Base-by-base conservation (phyloP, 2,888 invertebrate species). In the Gastrophysa polygoni region DNA sequence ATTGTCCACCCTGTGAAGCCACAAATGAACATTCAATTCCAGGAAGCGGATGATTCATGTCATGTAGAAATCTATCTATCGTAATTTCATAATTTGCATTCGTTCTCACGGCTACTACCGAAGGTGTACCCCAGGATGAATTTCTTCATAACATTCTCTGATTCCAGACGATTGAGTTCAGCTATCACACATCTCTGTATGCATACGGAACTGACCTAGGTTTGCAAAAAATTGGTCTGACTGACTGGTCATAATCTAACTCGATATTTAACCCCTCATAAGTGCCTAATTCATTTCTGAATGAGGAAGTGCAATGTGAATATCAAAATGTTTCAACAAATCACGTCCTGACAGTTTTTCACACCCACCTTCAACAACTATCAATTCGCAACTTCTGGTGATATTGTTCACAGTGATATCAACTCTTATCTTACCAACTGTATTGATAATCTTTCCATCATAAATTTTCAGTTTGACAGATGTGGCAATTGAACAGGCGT, bases 21-120 rank as follows among this genome's bases (percentile, higher is more conserved):
- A 57, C 54, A 50, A 60, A 64, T 8, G 60, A 10, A 38, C 55
- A 48, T 6, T 57, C 49, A 5, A 64, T 59, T 21, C 54, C 1
- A 2, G 57, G 60, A n/a, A 60, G 10, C 8, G 57, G 64, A 57
- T 61, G 48, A 2, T 52, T 57, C 7, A 60, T 48, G 18, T 51
- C 21, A 32, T 52, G 47, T 16, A 57, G 28, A 44, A 20, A 57
- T 29, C 49, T 48, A 43, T 60, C 60, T 5, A 60, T 16, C 0
- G 55, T 59, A 3, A 46, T 51, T 51, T 51, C 34, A 20, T 63
- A 63, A 29, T 63, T 56, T 8, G 47, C 64, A 48, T 60, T 29
- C 4, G 16, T 10, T 24, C 56, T 62, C 48, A 52, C 11, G 1
- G 54, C 54, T 1, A 58, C 54, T 2, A 62, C 50, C 17, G 49